Percentiles rank a stretch among this genome's conserved stretches.
Evolutionary conservation across 2,797 vertebrate genomes (phyloP).

Genomic region (Enoplosus armatus): DNA sequence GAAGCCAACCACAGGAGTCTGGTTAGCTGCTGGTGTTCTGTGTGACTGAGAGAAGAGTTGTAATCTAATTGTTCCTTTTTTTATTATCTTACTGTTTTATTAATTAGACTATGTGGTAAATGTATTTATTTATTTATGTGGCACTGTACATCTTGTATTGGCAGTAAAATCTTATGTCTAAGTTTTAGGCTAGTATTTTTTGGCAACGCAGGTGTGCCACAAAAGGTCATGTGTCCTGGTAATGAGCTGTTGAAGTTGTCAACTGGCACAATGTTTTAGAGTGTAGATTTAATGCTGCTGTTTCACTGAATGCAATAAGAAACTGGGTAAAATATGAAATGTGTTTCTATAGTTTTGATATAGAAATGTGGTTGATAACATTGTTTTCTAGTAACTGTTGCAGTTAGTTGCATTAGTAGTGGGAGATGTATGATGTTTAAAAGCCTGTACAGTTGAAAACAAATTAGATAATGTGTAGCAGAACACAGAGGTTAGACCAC

Average conservation of each 20-base stretch:
- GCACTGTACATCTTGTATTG: constrained; percentile 14
- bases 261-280: constrained; percentile 19
- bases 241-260: not conserved
- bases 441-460: constrained; percentile 6
- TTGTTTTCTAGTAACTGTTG: constrained; percentile 16
- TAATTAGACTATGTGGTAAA: constrained; percentile 26
- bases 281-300: constrained; percentile 52
- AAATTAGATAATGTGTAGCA: not conserved
- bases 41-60: not conserved
- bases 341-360: constrained; percentile 6
- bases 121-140: constrained; percentile 48
- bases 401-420: constrained; percentile 13
- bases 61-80: constrained; percentile 24
- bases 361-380: constrained; percentile 14
- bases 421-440: constrained; percentile 1
- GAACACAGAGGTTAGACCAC: not conserved
- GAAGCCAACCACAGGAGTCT: constrained; percentile 32
- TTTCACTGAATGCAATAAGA: constrained; percentile 47
- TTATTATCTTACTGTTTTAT: constrained; percentile 13
- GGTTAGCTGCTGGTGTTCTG: constrained; percentile 12
- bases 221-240: not conserved
- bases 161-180: not conserved
- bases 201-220: not conserved
- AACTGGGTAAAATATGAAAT: constrained; percentile 1
- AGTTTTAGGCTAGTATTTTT: not conserved